Conservation (phyloP, 2,888 invertebrate genomes). For the Gari tellinella region DNA sequence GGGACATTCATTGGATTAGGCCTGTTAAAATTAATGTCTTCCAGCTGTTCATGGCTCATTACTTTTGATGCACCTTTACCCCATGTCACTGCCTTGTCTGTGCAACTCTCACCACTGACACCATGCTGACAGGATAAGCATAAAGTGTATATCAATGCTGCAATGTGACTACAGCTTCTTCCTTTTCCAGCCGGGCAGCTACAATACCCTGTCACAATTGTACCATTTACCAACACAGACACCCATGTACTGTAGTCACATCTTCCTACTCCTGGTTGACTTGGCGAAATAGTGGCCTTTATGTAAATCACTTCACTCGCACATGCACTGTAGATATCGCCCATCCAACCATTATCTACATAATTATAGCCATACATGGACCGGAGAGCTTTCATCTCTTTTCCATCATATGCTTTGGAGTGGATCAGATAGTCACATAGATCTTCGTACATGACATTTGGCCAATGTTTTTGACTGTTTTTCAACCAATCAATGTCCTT, state of each 20-base stretch:
- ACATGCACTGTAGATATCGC: constrained; percentile 1
- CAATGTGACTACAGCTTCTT: constrained; percentile 31
- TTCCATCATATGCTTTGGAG: constrained; percentile 41
- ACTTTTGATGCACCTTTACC: constrained; percentile 25
- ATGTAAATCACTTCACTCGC: background rate
- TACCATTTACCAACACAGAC: background rate
- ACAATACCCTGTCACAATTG: constrained; percentile 19
- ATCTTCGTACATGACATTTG: constrained; percentile 24
- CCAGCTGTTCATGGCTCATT: constrained; percentile 3
- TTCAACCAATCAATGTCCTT: too few relatives aligned
- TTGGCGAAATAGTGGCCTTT: constrained; percentile 10
- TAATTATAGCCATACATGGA: constrained; percentile 39
- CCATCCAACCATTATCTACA: constrained; percentile 34
- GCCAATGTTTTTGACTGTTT: too few relatives aligned
- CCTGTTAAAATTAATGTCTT: constrained; percentile 13
- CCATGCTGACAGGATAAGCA: constrained; percentile 26
- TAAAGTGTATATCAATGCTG: constrained; percentile 36
- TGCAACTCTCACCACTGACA: constrained; percentile 32
- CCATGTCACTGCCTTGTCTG: constrained; percentile 28
- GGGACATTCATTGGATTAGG: constrained; percentile 1
- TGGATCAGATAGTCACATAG: constrained; percentile 23
- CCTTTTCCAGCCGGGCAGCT: constrained; percentile 29
- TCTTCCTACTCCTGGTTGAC: constrained; percentile 31
- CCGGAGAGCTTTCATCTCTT: constrained; percentile 31
- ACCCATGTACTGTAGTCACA: constrained; percentile 25